Evolutionary conservation across 2,113 vertebrate genomes (phyloP).

Genomic region (Paradisaea rubra): DNA sequence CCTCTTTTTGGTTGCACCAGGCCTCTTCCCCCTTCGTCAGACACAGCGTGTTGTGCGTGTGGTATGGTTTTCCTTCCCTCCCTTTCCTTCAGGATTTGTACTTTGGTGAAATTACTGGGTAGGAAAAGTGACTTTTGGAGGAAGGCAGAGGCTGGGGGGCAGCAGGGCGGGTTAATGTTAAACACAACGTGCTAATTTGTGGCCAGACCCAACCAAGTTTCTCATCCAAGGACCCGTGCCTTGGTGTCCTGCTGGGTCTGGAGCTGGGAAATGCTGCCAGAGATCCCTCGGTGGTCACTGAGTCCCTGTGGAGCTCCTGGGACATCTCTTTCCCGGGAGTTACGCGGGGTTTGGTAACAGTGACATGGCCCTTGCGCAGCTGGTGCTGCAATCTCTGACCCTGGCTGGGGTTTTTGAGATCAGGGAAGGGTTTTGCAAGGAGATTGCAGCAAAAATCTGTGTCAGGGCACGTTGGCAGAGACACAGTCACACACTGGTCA

Average conservation of each 20-base stretch:
- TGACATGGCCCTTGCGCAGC: rapidly evolving
- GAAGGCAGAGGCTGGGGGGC: neutral
- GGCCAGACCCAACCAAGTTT: neutral
- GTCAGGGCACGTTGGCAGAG: rapidly evolving
- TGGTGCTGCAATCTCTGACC: neutral
- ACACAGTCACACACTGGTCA: neutral
- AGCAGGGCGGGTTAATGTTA: neutral
- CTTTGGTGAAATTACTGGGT: neutral
- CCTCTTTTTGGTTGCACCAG: neutral
- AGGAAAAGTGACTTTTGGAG: neutral
- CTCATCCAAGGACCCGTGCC: neutral
- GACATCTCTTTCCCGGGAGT: neutral
- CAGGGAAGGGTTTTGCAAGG: neutral
- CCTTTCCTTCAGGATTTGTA: neutral
- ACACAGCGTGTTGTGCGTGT: rapidly evolving
- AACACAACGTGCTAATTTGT: rapidly evolving
- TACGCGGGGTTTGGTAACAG: neutral
- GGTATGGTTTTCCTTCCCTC: neutral
- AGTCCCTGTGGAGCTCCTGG: neutral
- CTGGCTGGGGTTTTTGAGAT: neutral
- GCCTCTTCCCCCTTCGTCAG: neutral
- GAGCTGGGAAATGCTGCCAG: neutral
- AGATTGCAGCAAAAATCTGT: neutral
- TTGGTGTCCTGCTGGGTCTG: neutral
- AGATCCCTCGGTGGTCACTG: rapidly evolving